A percentile compares a stretch with the other conserved stretches of the same genome.
Conservation (phyloP, 2,888 invertebrate genomes). For the Neoaliturus tenellus region DNA sequence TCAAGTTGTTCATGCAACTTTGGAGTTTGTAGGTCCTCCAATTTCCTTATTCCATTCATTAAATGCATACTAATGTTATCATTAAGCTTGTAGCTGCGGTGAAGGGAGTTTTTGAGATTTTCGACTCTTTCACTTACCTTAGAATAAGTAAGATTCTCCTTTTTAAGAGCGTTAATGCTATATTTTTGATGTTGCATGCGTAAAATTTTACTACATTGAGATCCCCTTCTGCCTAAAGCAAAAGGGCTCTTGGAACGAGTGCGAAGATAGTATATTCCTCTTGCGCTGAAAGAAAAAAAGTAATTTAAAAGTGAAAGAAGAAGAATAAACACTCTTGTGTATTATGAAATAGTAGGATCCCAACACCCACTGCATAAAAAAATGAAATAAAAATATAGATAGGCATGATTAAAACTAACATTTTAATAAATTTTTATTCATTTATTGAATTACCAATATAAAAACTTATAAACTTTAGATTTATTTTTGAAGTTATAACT, state of each 20-base stretch:
- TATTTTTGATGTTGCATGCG: neutral
- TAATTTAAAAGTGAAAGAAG: too few species aligned
- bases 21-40: neutral
- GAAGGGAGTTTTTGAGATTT: neutral
- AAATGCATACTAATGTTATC: neutral
- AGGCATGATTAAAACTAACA: too few species aligned
- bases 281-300: constrained; percentile 1
- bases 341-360: too few species aligned
- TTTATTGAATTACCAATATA: too few species aligned
- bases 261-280: constrained; percentile 16
- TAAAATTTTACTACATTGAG: neutral
- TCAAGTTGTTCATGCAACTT: neutral
- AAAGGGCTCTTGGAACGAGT: constrained; percentile 8
- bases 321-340: too few species aligned
- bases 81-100: neutral
- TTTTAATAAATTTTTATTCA: too few species aligned
- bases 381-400: too few species aligned
- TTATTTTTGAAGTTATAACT: too few species aligned
- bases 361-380: too few species aligned
- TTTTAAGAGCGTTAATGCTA: neutral
- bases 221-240: neutral
- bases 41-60: neutral
- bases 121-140: neutral
- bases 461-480: too few species aligned
- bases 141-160: neutral